Conservation (phyloP, 2,888 invertebrate genomes). For the Drosophila picticornis region DNA sequence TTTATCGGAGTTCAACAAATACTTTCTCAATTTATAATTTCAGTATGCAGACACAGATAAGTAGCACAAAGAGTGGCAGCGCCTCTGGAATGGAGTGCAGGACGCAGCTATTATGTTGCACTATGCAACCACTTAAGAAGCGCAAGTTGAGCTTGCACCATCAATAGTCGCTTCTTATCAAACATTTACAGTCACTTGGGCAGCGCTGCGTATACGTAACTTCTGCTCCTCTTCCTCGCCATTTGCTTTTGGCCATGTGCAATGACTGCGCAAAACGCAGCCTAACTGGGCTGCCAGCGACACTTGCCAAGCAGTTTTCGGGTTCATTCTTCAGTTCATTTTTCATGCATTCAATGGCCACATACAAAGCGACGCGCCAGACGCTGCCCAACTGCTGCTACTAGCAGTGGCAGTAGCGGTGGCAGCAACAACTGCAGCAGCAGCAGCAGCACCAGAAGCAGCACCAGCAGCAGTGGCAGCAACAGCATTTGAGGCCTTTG, state of each 20-base stretch:
- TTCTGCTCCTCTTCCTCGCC: slow-evolving; percentile 7
- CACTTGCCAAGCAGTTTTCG: slow-evolving; percentile 60
- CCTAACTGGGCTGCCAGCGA: slow-evolving; percentile 75
- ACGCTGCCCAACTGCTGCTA: slow-evolving; percentile 64
- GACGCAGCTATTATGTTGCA: slow-evolving; percentile 37
- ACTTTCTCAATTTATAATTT: slow-evolving; percentile 3
- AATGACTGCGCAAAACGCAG: slow-evolving; percentile 74
- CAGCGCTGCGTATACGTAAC: slow-evolving; percentile 69
- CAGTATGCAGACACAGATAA: background rate
- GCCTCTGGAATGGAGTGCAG: slow-evolving; percentile 8
- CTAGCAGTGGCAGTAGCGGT: slow-evolving; percentile 29
- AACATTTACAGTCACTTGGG: slow-evolving; percentile 68
- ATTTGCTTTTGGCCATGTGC: slow-evolving; percentile 37
- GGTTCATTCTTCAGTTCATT: slow-evolving; percentile 62
- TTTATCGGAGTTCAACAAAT: background rate
- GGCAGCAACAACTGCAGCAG: slow-evolving; percentile 53
- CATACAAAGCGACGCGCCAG: slow-evolving; percentile 65
- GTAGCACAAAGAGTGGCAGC: background rate
- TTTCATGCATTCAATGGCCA: slow-evolving; percentile 77
- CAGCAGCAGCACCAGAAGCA: slow-evolving; percentile 24
- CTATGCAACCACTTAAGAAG: slow-evolving; percentile 24
- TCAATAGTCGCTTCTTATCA: slow-evolving; percentile 74
- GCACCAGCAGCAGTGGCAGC: slow-evolving; percentile 21
- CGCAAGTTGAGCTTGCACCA: slow-evolving; percentile 39
- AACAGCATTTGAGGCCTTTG: slow-evolving; percentile 41